A percentile compares a stretch with the other conserved stretches of the same genome.
Evolutionary conservation across 2,888 invertebrate genomes (phyloP).

Genomic region (Heteromurus nitidus): DNA sequence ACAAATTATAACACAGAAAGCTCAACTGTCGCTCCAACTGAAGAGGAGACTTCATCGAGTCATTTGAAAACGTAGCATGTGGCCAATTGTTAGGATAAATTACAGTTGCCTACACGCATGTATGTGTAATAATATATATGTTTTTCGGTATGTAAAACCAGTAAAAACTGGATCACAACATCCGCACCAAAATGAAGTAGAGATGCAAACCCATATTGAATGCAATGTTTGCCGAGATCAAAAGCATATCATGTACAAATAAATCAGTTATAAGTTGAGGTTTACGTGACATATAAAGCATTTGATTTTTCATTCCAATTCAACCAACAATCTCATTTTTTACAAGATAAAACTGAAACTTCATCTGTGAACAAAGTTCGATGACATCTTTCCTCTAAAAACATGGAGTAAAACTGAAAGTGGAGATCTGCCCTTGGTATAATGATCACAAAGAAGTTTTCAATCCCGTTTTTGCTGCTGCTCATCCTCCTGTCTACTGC

Average conservation of each 20-base stretch:
- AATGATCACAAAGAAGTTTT: background rate
- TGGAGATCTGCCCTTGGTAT: constrained; percentile 12
- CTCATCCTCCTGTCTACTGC: no score
- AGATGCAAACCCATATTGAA: no score
- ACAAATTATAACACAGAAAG: background rate
- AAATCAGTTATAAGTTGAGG: no score
- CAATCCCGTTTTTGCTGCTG: background rate
- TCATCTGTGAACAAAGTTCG: constrained; percentile 8
- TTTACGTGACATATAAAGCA: no score
- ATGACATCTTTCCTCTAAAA: background rate
- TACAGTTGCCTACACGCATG: background rate
- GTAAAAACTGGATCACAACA: constrained; percentile 7
- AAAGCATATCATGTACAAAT: no score
- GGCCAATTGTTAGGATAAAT: constrained; percentile 2
- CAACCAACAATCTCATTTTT: no score
- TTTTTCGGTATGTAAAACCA: constrained; percentile 4
- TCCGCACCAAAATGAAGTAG: no score
- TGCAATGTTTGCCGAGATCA: no score
- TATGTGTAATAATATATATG: background rate
- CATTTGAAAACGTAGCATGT: constrained; percentile 2
- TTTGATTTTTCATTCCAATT: background rate
- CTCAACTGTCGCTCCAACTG: background rate
- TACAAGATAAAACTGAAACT: no score
- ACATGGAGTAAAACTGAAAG: background rate
- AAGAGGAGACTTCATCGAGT: background rate